Evolutionary conservation across 2,113 vertebrate species (phyloP).

Genomic region (Prunella himalayana): DNA sequence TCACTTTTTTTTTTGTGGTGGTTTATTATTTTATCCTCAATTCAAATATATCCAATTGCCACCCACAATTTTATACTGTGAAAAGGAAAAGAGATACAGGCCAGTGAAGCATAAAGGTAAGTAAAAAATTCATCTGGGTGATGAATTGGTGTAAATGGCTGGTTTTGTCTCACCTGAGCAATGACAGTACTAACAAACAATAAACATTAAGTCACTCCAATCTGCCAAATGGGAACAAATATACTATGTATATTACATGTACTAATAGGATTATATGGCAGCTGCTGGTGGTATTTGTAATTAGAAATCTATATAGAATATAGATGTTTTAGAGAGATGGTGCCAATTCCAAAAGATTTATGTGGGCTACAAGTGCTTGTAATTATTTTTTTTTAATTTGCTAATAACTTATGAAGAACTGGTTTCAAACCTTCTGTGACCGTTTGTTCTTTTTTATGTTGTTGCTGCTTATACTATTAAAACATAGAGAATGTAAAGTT

Average conservation of each 20-base stretch:
- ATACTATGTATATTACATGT: constrained; percentile 84
- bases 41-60: constrained; percentile 53
- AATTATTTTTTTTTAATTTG: constrained; percentile 69
- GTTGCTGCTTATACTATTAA: constrained; percentile 83
- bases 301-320: constrained; percentile 83
- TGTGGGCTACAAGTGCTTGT: constrained; percentile 85
- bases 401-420: constrained; percentile 74
- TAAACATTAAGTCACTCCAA: constrained; percentile 65
- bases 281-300: constrained; percentile 80
- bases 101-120: constrained; percentile 59
- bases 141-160: constrained; percentile 51
- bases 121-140: constrained; percentile 39
- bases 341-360: constrained; percentile 85
- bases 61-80: constrained; percentile 70
- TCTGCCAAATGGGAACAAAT: constrained; percentile 80
- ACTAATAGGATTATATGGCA: constrained; percentile 81
- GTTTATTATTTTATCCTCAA: constrained; percentile 57
- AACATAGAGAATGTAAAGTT: constrained; percentile 89
- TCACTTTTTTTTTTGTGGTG: constrained; percentile 40
- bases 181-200: constrained; percentile 60
- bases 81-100: constrained; percentile 51
- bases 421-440: constrained; percentile 77
- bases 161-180: constrained; percentile 49
- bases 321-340: constrained; percentile 82
- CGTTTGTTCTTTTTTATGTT: constrained; percentile 76